phyloP scores from a whole-genome alignment of 2,113 vertebrate genomes.

The Poeciliopsis occidentalis region DNA sequence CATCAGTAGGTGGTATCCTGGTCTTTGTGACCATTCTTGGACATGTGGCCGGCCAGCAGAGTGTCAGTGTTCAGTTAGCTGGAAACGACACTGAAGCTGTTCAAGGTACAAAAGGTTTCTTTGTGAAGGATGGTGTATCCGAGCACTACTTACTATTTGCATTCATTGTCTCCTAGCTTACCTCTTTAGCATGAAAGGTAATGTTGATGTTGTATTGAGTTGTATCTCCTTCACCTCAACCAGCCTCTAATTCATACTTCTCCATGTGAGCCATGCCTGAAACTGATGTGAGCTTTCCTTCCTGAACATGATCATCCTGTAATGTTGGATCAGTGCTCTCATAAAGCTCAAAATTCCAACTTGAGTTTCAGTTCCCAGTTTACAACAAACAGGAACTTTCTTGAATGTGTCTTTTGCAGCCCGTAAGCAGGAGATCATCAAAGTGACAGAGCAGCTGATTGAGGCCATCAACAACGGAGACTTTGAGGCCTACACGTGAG shows the following conservation, averaged over 20 bases:
- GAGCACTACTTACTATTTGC: constrained; percentile 40
- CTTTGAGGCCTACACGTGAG: constrained; percentile 98
- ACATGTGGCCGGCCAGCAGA: background rate
- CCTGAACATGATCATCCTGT: constrained; percentile 7
- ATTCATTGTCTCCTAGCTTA: constrained; percentile 66
- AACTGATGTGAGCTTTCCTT: background rate
- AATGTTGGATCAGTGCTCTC: constrained; percentile 3
- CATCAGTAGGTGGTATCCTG: background rate
- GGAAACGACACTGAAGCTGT: constrained; percentile 1
- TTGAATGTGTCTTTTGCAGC: constrained; percentile 74
- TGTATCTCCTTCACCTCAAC: background rate
- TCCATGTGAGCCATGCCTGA: background rate
- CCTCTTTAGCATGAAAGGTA: constrained; percentile 73
- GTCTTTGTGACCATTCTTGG: constrained; percentile 5
- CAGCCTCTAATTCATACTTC: background rate
- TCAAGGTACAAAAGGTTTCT: constrained; percentile 35
- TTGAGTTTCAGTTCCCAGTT: background rate
- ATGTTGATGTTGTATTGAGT: constrained; percentile 37
- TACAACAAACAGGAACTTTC: background rate
- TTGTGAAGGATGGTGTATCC: background rate
- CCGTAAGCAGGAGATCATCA: constrained; percentile 98
- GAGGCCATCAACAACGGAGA: constrained; percentile 99
- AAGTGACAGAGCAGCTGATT: constrained; percentile 96
- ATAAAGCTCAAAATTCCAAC: background rate
- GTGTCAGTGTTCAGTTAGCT: constrained; percentile 31